Percentiles rank a stretch among this genome's conserved stretches.
phyloP scores from a whole-genome alignment of 2,797 vertebrate species.

The Morus bassanus region DNA sequence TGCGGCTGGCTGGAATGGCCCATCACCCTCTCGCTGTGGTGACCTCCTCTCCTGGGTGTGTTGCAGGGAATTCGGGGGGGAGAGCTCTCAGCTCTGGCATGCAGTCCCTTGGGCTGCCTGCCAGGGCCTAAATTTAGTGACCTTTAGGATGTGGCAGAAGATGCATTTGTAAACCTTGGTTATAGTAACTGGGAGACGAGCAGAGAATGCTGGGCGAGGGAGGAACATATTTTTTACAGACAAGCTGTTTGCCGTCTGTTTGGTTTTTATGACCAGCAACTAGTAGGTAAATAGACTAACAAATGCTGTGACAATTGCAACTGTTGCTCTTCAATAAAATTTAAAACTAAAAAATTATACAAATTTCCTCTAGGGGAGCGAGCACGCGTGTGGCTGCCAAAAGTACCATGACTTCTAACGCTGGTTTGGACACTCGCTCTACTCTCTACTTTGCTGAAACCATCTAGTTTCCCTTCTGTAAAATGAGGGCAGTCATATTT shows the following conservation, averaged over 20 bases:
- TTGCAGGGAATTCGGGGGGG: neutral
- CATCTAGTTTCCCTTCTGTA: neutral
- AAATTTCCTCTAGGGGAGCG: neutral
- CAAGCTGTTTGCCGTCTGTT: neutral
- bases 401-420: fast-evolving
- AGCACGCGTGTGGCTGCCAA: fast-evolving
- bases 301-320: neutral
- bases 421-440: neutral
- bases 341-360: neutral
- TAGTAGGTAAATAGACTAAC: neutral
- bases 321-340: neutral
- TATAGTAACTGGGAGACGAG: constrained; percentile 28
- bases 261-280: neutral
- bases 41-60: constrained; percentile 43
- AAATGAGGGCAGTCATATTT: neutral
- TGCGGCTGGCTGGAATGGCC: constrained; percentile 11
- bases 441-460: neutral
- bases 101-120: neutral
- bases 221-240: neutral
- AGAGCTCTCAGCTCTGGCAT: constrained; percentile 42
- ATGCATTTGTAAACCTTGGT: constrained; percentile 48
- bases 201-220: constrained; percentile 12
- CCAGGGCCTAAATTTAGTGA: constrained; percentile 55
- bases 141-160: constrained; percentile 52
- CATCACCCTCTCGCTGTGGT: neutral